Evolutionary conservation across 2,113 vertebrate genomes (phyloP).

Genomic region (Blennius ocellaris): DNA sequence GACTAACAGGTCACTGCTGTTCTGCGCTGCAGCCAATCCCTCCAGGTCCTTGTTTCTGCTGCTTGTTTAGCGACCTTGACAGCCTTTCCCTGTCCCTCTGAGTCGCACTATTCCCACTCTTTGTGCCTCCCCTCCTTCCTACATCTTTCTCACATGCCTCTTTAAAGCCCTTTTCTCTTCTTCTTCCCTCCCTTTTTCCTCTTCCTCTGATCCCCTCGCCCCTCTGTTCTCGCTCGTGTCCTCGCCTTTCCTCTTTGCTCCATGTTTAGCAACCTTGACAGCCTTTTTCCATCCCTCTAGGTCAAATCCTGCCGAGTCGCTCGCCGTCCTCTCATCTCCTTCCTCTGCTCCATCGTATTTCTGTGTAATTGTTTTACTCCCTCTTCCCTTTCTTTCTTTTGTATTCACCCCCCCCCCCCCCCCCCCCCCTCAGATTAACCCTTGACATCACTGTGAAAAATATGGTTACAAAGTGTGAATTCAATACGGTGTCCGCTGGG

Average conservation of each 20-base stretch:
- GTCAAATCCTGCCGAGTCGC: constrained; percentile 51
- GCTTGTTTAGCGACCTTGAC: constrained; percentile 81
- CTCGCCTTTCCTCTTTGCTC: constrained; percentile 51
- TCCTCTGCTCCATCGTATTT: constrained; percentile 16
- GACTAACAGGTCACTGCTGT: constrained; percentile 79
- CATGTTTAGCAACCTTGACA: constrained; percentile 66
- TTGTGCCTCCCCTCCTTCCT: constrained; percentile 39
- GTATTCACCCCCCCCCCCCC: too few species aligned
- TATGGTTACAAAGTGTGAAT: constrained; percentile 14
- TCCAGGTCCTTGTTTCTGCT: constrained; percentile 72
- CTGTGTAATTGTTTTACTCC: not conserved
- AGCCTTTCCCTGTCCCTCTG: constrained; percentile 72
- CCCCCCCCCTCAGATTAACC: not conserved
- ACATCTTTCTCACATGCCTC: constrained; percentile 37
- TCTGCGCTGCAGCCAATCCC: constrained; percentile 74
- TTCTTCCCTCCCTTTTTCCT: constrained; percentile 30
- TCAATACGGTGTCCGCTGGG: constrained; percentile 2
- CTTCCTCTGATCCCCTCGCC: constrained; percentile 56
- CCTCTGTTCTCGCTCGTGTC: constrained; percentile 48
- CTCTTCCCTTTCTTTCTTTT: not conserved
- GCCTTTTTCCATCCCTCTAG: constrained; percentile 59
- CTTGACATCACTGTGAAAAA: not conserved
- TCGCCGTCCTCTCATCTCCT: constrained; percentile 27
- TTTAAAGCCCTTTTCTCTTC: constrained; percentile 43
- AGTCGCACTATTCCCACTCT: constrained; percentile 54